phyloP scores from a whole-genome alignment of 1,140 invertebrate species.

The Marisa cornuarietis region DNA sequence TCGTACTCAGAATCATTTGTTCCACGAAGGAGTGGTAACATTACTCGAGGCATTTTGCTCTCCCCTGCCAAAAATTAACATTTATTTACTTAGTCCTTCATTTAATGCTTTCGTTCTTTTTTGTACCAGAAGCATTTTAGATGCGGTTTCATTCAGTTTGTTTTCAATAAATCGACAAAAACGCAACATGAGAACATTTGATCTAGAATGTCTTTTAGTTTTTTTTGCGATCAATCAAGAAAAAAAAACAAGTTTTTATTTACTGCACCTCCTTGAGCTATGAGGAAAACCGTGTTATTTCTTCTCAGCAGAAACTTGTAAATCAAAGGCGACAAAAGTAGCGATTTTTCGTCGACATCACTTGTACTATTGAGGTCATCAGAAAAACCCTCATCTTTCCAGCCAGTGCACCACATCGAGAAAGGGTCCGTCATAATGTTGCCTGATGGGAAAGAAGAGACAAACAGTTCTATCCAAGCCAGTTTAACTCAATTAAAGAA shows the following conservation, averaged over 20 bases:
- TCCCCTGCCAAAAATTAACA: neutral
- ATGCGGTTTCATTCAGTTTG: too few species aligned
- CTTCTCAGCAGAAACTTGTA: constrained; percentile 15
- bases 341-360: neutral
- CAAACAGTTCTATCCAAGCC: too few species aligned
- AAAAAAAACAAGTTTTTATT: neutral
- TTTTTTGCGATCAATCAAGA: too few species aligned
- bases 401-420: neutral
- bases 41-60: constrained; percentile 3
- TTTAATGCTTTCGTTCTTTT: neutral
- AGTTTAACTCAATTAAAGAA: too few species aligned
- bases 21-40: neutral
- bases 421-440: neutral
- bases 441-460: neutral
- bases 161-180: too few species aligned
- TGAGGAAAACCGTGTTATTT: neutral
- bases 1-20: neutral
- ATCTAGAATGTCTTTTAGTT: too few species aligned
- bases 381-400: neutral
- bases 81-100: neutral
- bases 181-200: too few species aligned
- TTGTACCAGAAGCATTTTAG: too few species aligned
- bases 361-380: neutral
- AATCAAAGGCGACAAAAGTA: neutral
- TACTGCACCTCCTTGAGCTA: too few species aligned